These are phyloP conservation scores for Luffia ferchaultella DNA, from an alignment of 2,888 invertebrate genomes.

Conservation along the genomic window DNA sequence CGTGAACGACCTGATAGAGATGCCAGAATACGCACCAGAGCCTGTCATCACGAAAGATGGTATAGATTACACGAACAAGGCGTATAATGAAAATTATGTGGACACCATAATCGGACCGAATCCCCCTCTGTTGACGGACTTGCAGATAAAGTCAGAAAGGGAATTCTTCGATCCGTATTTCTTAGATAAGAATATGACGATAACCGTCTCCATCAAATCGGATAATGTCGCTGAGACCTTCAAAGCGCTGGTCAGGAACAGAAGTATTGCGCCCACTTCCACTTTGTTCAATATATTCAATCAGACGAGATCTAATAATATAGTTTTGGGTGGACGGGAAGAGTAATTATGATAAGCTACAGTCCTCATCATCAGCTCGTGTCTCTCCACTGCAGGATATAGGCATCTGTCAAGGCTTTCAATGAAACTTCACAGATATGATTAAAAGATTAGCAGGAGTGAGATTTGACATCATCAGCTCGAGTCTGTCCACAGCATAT, in stretches of 20 bases:
- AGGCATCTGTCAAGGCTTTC: no score
- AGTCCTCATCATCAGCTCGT: no score
- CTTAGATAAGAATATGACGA: constrained; percentile 30
- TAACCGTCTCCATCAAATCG: constrained; percentile 28
- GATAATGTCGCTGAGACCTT: constrained; percentile 32
- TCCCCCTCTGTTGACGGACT: constrained; percentile 33
- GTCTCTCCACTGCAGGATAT: no score
- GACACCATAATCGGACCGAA: constrained; percentile 34
- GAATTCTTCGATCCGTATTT: constrained; percentile 27
- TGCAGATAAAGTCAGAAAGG: constrained; percentile 26
- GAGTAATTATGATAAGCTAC: not conserved
- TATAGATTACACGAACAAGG: constrained; percentile 39
- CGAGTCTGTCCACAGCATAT: no score
- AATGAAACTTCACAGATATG: no score
- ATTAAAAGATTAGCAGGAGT: no score
- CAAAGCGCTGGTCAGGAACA: constrained; percentile 28
- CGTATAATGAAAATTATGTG: constrained; percentile 31
- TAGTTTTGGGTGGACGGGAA: constrained; percentile 5
- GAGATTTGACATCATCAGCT: no score
- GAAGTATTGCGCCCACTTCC: constrained; percentile 32
- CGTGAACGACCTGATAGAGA: constrained; percentile 24
- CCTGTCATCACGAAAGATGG: constrained; percentile 30
- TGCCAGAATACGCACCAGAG: constrained; percentile 29
- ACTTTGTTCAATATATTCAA: constrained; percentile 35
- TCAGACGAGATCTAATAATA: constrained; percentile 32